Conservation (phyloP, 2,797 vertebrate species). For the Clamator glandarius region DNA sequence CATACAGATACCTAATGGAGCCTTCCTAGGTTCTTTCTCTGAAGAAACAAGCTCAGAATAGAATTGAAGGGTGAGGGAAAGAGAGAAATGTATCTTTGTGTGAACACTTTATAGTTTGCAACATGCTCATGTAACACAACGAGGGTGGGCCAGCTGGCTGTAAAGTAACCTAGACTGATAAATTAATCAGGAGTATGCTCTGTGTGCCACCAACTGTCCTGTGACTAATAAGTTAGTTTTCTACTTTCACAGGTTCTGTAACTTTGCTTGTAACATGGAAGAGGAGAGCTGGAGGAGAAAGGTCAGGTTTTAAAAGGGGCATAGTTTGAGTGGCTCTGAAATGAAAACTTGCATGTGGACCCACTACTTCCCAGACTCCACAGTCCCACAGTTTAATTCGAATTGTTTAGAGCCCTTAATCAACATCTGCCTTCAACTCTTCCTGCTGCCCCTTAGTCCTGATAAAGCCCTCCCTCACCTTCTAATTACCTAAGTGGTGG, state of each 20-base stretch:
- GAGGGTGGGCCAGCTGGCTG: neutral
- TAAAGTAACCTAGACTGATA: neutral
- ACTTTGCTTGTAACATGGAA: neutral
- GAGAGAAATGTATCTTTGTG: neutral
- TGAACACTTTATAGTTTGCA: neutral
- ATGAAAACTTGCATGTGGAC: neutral
- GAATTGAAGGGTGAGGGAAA: neutral
- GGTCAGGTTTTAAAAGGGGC: slow-evolving; percentile 5
- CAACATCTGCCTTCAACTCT: slow-evolving; percentile 10
- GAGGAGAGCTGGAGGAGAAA: neutral
- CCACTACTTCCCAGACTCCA: neutral
- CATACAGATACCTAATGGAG: neutral
- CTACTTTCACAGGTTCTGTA: slow-evolving; percentile 8
- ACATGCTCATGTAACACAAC: neutral
- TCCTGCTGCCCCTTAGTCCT: neutral
- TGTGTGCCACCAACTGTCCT: slow-evolving; percentile 34
- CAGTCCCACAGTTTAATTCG: neutral
- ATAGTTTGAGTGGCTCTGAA: neutral
- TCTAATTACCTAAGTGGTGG: slow-evolving; percentile 8
- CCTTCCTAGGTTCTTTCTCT: neutral
- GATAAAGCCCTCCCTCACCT: slow-evolving; percentile 14
- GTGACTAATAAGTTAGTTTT: neutral
- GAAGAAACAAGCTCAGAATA: neutral
- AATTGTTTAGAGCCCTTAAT: slow-evolving; percentile 10
- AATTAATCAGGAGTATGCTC: neutral